A percentile compares a stretch with the other conserved stretches of the same genome.
Conservation (phyloP, 2,797 vertebrate genomes). For the Esox lucius region DNA sequence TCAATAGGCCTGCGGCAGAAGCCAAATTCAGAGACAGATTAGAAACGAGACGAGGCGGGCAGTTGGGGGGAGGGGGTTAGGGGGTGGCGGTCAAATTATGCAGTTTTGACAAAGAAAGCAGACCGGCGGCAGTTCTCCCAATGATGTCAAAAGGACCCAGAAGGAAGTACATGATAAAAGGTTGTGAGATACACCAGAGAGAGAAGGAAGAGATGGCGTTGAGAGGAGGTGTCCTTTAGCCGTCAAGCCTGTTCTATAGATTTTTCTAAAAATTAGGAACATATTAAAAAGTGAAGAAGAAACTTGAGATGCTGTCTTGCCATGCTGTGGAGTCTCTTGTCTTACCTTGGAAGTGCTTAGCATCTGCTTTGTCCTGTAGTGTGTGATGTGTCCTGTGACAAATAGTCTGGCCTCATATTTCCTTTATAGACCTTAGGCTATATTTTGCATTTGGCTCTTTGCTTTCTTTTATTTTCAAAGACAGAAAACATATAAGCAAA, state of each 20-base stretch:
- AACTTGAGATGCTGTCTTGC: conserved; percentile 42
- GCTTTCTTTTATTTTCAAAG: neutral
- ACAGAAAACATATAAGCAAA: conserved; percentile 4
- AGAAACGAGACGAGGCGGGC: conserved; percentile 24
- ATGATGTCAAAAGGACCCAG: conserved; percentile 40
- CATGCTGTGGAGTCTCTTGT: conserved; percentile 49
- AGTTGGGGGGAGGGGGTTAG: conserved; percentile 27
- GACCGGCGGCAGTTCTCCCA: conserved; percentile 45
- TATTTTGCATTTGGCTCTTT: conserved; percentile 9
- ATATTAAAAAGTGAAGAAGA: conserved; percentile 46
- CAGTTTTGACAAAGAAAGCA: conserved; percentile 66
- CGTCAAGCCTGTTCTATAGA: conserved; percentile 43
- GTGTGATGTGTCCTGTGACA: conserved; percentile 56
- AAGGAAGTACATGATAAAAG: neutral
- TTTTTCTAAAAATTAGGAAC: conserved; percentile 53
- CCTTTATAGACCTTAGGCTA: conserved; percentile 18
- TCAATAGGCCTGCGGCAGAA: conserved; percentile 24
- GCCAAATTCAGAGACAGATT: conserved; percentile 47
- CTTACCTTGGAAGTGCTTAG: conserved; percentile 21
- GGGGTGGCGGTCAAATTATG: conserved; percentile 70
- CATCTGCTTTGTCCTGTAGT: conserved; percentile 29
- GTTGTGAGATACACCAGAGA: neutral
- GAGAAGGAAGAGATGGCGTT: neutral
- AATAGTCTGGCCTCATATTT: conserved; percentile 41
- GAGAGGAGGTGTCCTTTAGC: conserved; percentile 6